A percentile compares a stretch with the other conserved stretches of the same genome.
phyloP scores from a whole-genome alignment of 2,797 vertebrate species.

The Aratinga solstitialis region DNA sequence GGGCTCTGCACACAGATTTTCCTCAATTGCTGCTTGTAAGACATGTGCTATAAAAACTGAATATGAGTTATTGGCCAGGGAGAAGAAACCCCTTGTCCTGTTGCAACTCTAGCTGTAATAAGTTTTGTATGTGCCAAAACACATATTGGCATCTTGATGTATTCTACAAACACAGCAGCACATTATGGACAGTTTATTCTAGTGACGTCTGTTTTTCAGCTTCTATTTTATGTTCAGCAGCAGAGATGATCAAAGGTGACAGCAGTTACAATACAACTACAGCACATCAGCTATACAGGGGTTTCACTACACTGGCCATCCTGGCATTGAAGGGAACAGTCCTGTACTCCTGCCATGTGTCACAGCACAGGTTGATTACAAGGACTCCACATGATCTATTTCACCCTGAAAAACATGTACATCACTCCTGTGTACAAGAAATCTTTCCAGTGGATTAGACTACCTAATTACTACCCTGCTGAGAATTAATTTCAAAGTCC shows the following conservation, averaged over 20 bases:
- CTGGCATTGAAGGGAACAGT: neutral
- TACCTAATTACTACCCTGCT: neutral
- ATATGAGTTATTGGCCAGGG: too few species aligned
- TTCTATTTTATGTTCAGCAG: too few species aligned
- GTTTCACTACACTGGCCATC: neutral
- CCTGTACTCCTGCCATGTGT: neutral
- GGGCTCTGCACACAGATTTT: neutral
- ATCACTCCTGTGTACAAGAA: neutral
- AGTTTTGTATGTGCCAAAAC: too few species aligned
- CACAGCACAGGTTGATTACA: neutral
- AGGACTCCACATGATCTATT: too few species aligned
- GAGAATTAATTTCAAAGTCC: neutral
- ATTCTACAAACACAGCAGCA: too few species aligned
- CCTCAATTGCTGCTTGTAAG: neutral
- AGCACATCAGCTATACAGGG: neutral
- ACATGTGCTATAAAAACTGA: neutral
- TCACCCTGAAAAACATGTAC: accelerated
- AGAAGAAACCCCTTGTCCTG: neutral
- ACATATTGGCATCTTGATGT: too few species aligned
- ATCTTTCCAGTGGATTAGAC: neutral
- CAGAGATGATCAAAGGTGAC: too few species aligned
- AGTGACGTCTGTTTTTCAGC: too few species aligned
- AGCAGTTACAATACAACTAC: too few species aligned
- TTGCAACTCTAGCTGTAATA: too few species aligned
- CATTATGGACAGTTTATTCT: too few species aligned